These are phyloP conservation scores for Drosophila kurseongensis DNA, from an alignment of 1,140 invertebrate species.

Conservation along the genomic window DNA sequence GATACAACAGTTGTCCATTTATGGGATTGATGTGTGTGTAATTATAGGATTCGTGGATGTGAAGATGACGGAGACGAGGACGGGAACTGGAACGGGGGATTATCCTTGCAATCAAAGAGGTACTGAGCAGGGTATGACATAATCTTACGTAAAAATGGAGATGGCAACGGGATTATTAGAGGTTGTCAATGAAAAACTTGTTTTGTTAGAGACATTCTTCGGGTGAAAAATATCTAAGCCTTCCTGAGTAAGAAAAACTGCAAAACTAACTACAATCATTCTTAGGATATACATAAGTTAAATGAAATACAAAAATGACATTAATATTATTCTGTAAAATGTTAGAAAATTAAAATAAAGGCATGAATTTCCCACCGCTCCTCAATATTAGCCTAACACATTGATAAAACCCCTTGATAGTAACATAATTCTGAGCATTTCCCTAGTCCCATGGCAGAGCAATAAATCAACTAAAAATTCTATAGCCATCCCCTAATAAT, in stretches of 20 bases:
- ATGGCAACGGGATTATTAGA: not conserved
- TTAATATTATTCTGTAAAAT: not conserved
- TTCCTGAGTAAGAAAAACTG: not conserved
- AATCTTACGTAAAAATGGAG: constrained; percentile 21
- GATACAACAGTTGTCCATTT: constrained; percentile 55
- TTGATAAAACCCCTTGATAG: not conserved
- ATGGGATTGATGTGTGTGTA: constrained; percentile 49
- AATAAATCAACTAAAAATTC: constrained; percentile 36
- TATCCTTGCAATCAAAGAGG: constrained; percentile 40
- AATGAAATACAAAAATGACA: too few species aligned
- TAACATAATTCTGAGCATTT: constrained; percentile 10
- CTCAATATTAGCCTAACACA: not conserved
- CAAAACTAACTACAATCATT: too few species aligned
- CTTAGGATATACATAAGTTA: too few species aligned
- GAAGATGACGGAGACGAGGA: too few species aligned
- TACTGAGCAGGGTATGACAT: constrained; percentile 36
- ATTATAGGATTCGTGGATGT: constrained; percentile 36
- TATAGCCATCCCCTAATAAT: constrained; percentile 36
- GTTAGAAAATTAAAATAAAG: not conserved
- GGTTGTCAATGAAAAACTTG: constrained; percentile 9
- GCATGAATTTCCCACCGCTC: not conserved
- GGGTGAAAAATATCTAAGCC: not conserved
- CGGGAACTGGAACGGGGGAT: constrained; percentile 4
- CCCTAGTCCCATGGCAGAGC: not conserved
- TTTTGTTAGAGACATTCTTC: not conserved